Percentiles rank a stretch among this genome's conserved stretches.
Evolutionary conservation across 2,113 vertebrate species (phyloP).

Genomic region (Apistogramma diplotaenia): DNA sequence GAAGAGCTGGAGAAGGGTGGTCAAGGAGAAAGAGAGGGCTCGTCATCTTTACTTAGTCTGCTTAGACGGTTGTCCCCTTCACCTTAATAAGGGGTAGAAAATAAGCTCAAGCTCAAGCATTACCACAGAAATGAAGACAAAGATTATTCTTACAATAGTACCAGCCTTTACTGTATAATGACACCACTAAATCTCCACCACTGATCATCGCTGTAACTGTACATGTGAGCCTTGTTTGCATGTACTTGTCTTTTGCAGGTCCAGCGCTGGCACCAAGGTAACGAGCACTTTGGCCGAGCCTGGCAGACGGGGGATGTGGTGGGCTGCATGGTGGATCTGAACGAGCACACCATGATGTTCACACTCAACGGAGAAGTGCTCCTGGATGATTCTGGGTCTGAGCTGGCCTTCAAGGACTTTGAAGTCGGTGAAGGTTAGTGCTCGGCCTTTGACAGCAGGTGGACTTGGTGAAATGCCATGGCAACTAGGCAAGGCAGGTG

Average conservation of each 20-base stretch:
- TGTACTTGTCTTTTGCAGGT: conserved; percentile 72
- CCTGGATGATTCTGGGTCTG: conserved; percentile 93
- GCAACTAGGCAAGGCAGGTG: not conserved
- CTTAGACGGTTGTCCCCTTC: not conserved
- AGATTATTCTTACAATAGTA: not conserved
- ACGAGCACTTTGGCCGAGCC: conserved; percentile 92
- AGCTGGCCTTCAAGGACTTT: conserved; percentile 95
- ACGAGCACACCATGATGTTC: conserved; percentile 95
- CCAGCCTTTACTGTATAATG: not conserved
- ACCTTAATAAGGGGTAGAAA: not conserved
- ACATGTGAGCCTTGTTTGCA: not conserved
- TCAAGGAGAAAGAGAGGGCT: not conserved
- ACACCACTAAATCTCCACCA: not conserved
- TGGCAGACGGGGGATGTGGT: conserved; percentile 91
- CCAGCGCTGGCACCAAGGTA: conserved; percentile 95
- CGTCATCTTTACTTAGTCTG: not conserved
- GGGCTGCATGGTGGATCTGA: conserved; percentile 95
- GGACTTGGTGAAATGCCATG: not conserved
- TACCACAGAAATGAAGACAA: not conserved
- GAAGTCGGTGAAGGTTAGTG: conserved; percentile 87
- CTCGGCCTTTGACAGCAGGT: not conserved
- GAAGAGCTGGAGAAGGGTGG: not conserved
- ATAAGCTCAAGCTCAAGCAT: not conserved
- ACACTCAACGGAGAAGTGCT: conserved; percentile 94
- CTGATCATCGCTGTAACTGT: not conserved